A percentile compares a stretch with the other conserved stretches of the same genome.
Conservation (phyloP, 2,113 vertebrate species). For the Caracal caracal region DNA sequence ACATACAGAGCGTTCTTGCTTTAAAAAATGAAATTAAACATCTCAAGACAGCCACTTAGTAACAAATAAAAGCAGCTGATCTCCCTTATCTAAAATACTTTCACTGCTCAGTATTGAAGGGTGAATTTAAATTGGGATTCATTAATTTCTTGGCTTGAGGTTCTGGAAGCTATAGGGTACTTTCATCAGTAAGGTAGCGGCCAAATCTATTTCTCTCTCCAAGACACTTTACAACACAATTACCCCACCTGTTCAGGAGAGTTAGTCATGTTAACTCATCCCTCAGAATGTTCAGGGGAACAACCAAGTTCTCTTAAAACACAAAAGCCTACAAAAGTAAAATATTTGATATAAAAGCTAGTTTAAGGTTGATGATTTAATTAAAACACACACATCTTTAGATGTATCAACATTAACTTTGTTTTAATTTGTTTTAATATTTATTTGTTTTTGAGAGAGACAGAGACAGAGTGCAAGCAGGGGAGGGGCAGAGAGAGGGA, state of each 20-base stretch:
- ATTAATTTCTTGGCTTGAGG: constrained; percentile 19
- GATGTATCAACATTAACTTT: not conserved
- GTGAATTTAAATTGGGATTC: not conserved
- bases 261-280: not conserved
- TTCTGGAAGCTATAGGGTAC: not conserved
- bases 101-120: not conserved
- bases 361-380: not conserved
- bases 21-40: not conserved
- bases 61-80: not conserved
- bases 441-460: too few species aligned
- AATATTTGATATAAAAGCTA: not conserved
- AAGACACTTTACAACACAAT: not conserved
- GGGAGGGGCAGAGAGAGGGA: too few species aligned
- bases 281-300: not conserved
- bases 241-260: not conserved
- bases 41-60: not conserved
- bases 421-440: too few species aligned
- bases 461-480: too few species aligned
- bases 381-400: not conserved
- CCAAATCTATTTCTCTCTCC: not conserved
- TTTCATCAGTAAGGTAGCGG: not conserved
- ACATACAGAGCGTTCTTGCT: not conserved
- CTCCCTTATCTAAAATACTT: not conserved
- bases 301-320: constrained; percentile 40
- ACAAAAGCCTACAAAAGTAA: not conserved